phyloP scores from a whole-genome alignment of 2,888 invertebrate species.

The Dasysyrphus tricinctus region DNA sequence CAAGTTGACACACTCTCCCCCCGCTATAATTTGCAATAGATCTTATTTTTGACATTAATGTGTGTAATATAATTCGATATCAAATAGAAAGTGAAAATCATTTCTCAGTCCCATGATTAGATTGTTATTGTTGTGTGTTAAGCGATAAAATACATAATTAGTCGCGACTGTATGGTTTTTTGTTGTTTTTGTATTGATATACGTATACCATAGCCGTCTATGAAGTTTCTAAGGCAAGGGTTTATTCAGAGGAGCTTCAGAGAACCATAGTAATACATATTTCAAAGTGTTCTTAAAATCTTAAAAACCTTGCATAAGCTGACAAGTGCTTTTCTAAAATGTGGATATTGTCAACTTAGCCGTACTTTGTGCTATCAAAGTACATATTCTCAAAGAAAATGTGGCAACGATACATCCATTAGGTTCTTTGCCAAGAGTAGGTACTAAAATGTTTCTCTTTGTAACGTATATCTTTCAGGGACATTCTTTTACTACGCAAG shows the following conservation, averaged over 20 bases:
- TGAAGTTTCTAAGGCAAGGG: too few relatives aligned
- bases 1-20: conserved; percentile 27
- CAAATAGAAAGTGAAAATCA: conserved; percentile 41
- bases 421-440: background rate
- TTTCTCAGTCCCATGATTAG: conserved; percentile 12
- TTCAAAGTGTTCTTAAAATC: too few relatives aligned
- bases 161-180: conserved; percentile 8
- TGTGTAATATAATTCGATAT: conserved; percentile 51
- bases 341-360: too few relatives aligned
- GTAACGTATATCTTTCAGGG: background rate
- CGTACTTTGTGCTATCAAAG: background rate
- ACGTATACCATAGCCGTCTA: background rate
- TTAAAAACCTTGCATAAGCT: too few relatives aligned
- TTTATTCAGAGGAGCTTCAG: too few relatives aligned
- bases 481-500: background rate
- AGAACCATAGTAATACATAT: too few relatives aligned
- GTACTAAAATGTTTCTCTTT: background rate
- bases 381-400: background rate
- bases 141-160: conserved; percentile 43
- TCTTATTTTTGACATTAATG: conserved; percentile 61
- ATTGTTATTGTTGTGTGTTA: conserved; percentile 7
- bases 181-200: background rate
- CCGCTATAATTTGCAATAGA: conserved; percentile 27
- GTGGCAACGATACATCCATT: background rate
- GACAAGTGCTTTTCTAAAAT: too few relatives aligned